A percentile compares a stretch with the other conserved stretches of the same genome.
These are phyloP conservation scores for Muscicapa comitata DNA, from an alignment of 2,797 vertebrate species.

Conservation along the genomic window DNA sequence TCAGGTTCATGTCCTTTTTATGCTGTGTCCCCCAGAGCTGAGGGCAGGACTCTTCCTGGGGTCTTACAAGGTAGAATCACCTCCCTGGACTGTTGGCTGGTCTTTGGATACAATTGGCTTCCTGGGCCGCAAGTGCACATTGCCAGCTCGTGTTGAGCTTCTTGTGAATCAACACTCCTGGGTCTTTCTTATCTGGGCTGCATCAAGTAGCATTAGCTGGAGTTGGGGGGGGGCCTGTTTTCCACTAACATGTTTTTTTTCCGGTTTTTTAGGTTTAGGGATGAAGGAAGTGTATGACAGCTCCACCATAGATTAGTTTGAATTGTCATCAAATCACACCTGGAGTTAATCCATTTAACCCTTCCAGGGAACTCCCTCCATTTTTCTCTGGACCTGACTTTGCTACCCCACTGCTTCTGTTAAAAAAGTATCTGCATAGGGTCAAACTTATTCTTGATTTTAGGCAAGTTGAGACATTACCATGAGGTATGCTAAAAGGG, in stretches of 20 bases:
- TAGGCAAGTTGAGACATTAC: not conserved
- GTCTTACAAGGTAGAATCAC: not conserved
- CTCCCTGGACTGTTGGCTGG: not conserved
- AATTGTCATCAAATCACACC: not conserved
- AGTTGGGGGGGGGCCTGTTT: not conserved
- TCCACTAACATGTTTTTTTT: not conserved
- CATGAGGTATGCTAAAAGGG: not conserved
- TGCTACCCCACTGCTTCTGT: not conserved
- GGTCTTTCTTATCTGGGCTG: not conserved
- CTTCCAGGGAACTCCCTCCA: not conserved
- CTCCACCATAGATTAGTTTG: not conserved
- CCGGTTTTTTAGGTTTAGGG: not conserved
- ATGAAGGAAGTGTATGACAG: not conserved
- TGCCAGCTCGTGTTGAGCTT: fast-evolving
- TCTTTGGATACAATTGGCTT: not conserved
- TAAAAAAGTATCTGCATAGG: not conserved
- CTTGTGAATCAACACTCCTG: not conserved
- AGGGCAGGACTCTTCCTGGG: not conserved
- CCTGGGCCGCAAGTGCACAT: not conserved
- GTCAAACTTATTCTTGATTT: not conserved
- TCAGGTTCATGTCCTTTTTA: not conserved
- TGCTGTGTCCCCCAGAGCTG: not conserved
- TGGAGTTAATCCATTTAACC: not conserved
- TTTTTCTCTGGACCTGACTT: not conserved
- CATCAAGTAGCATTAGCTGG: not conserved